phyloP scores from a whole-genome alignment of 2,888 invertebrate genomes.

The Bimastos eiseni region DNA sequence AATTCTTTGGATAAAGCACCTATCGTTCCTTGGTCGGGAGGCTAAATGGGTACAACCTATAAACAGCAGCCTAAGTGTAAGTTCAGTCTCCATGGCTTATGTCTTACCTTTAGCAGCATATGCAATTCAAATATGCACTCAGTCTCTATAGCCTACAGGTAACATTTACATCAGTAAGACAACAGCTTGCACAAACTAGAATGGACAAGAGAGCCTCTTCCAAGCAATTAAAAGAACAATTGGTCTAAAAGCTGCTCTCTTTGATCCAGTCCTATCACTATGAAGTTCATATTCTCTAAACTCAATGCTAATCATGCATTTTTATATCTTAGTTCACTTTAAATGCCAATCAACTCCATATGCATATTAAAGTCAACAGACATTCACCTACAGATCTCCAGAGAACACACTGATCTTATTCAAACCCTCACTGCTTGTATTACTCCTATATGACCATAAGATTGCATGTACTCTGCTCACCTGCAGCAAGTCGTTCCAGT shows the following conservation, averaged over 20 bases:
- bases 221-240: too few relatives aligned
- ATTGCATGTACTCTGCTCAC: conserved; percentile 26
- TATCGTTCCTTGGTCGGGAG: too few relatives aligned
- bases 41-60: too few relatives aligned
- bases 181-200: neutral
- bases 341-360: neutral
- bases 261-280: neutral
- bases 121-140: neutral
- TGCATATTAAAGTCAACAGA: neutral
- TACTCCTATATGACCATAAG: neutral
- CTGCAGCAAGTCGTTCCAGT: conserved; percentile 82
- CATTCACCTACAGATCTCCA: neutral
- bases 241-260: too few relatives aligned
- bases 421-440: neutral
- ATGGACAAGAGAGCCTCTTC: neutral
- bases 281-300: conserved; percentile 2
- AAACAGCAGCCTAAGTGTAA: neutral
- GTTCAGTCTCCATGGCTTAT: neutral
- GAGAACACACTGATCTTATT: neutral
- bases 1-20: too few relatives aligned
- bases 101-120: neutral
- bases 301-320: neutral
- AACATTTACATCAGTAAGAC: neutral
- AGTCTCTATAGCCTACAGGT: neutral
- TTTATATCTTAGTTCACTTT: neutral